Base-by-base conservation (phyloP, 2,113 vertebrate genomes). In the Aptenodytes patagonicus region DNA sequence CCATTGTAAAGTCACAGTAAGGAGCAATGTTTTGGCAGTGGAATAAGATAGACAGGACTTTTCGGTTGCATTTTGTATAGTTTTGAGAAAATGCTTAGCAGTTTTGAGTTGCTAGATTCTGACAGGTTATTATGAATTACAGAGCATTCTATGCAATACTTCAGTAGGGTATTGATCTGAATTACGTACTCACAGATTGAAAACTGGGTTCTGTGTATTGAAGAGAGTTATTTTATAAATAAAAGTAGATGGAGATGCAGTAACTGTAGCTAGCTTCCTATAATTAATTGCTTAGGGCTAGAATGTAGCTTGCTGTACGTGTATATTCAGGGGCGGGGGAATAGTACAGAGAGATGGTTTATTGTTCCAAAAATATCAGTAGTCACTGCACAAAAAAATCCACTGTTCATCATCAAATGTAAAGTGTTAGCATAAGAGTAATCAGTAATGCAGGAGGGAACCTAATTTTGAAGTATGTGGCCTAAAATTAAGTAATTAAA, bases 401-500 rank as follows among this genome's bases (percentile, higher is more conserved):
- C 19, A 51, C 46, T 66, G 57, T 73, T 85, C 17, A 2, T 89
- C 64, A 57, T 3, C 73, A 70, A 49, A 58, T 75, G 15, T 44
- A 42, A 85, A n/a, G 26, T 60, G 70, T 72, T 89, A 90, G 58
- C 76, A 40, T 84, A 29, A 84, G 80, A 95, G 44, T 58, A 72
- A 90, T 97, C 89, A 91, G 55, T 42, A 72, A 84, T 86, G 70
- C 62, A 91, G 75, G 52, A 88, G 71, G 19, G 78, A 92, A 77
- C 66, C 26, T 65, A 54, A 79, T 89, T 95, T 86, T 87, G 77
- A 93, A 96, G 77, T 89, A 72, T 85, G 66, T 91, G 81, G 38
- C 68, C 89, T 95, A 94, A 95, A 93, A 85, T 82, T 70, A 89
- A 76, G 78, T 89, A 65, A 91, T 91, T 89, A 69, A 89, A 89